Percentiles rank a stretch among this genome's conserved stretches.
These are phyloP conservation scores for Drosophila demipolita DNA, from an alignment of 2,888 invertebrate species.

Conservation along the genomic window DNA sequence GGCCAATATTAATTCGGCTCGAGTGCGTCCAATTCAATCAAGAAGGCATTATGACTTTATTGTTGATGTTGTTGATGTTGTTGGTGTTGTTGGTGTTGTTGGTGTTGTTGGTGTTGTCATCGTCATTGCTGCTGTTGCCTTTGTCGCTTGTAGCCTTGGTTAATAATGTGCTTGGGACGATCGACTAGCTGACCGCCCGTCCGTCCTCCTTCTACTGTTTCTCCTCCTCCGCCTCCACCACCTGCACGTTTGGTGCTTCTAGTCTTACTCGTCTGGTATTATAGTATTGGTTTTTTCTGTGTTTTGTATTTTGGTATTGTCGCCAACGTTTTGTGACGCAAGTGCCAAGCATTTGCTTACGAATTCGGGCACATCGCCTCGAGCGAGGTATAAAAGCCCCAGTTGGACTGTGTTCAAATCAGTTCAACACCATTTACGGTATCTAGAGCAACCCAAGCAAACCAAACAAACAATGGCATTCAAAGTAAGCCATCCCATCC, in stretches of 20 bases:
- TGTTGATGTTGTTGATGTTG: constrained; percentile 4
- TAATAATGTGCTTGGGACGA: constrained; percentile 53
- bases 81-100: constrained; percentile 9
- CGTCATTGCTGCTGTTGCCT: constrained; percentile 42
- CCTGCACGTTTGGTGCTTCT: constrained; percentile 56
- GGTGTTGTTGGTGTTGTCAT: constrained; percentile 20
- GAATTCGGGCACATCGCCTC: constrained; percentile 55
- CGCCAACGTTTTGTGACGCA: constrained; percentile 68
- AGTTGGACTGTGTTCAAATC: constrained; percentile 75
- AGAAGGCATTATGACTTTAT: constrained; percentile 72
- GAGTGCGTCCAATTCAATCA: constrained; percentile 75
- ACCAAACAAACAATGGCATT: constrained; percentile 79
- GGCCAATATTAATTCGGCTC: constrained; percentile 77
- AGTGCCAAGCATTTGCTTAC: constrained; percentile 64
- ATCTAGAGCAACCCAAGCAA: constrained; percentile 81
- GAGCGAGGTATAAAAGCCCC: constrained; percentile 78
- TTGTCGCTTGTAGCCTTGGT: constrained; percentile 74
- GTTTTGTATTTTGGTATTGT: constrained; percentile 58
- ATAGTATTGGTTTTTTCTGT: constrained; percentile 39
- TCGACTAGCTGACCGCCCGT: constrained; percentile 4
- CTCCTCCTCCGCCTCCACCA: background rate
- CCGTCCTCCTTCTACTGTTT: constrained; percentile 12
- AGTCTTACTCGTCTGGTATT: constrained; percentile 60
- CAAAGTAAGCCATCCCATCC: constrained; percentile 80
- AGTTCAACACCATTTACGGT: constrained; percentile 83